These are phyloP conservation scores for Drosophila novamexicana DNA, from an alignment of 1,140 invertebrate genomes.

Conservation along the genomic window DNA sequence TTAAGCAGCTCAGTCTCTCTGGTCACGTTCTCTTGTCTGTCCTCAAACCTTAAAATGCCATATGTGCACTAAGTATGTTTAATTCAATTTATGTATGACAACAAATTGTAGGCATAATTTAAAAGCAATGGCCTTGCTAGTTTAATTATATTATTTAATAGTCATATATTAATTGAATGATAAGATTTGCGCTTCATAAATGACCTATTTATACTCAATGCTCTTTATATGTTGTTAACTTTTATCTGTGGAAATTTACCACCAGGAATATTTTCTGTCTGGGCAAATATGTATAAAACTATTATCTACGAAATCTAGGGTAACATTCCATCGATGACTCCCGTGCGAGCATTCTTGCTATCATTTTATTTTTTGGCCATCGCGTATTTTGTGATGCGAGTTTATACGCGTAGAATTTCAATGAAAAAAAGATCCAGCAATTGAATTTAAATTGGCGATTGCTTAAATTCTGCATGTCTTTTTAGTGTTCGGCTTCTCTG, in stretches of 20 bases:
- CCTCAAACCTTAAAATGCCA: no score
- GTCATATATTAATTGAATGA: neutral
- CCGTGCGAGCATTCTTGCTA: neutral
- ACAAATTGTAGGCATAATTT: neutral
- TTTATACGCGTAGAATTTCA: slow-evolving; percentile 60
- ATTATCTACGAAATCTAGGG: neutral
- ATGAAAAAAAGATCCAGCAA: slow-evolving; percentile 42
- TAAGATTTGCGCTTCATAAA: neutral
- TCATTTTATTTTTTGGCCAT: neutral
- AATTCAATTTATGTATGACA: no score
- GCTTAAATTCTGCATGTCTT: slow-evolving; percentile 14
- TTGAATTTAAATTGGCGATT: slow-evolving; percentile 21
- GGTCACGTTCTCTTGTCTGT: no score
- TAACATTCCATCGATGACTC: neutral
- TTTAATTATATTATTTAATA: neutral
- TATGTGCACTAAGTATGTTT: no score
- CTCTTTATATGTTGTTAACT: neutral
- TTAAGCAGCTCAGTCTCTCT: no score
- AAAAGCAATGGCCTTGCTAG: neutral
- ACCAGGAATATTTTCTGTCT: neutral
- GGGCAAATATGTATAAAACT: neutral
- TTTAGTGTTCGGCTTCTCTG: slow-evolving; percentile 26
- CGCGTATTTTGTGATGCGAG: slow-evolving; percentile 30
- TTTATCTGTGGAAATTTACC: slow-evolving; percentile 1
- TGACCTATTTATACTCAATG: neutral